Evolutionary conservation across 2,888 invertebrate genomes (phyloP), one percentile per base, ranked within the genome.

Genomic region (Phyto melanocephala): DNA sequence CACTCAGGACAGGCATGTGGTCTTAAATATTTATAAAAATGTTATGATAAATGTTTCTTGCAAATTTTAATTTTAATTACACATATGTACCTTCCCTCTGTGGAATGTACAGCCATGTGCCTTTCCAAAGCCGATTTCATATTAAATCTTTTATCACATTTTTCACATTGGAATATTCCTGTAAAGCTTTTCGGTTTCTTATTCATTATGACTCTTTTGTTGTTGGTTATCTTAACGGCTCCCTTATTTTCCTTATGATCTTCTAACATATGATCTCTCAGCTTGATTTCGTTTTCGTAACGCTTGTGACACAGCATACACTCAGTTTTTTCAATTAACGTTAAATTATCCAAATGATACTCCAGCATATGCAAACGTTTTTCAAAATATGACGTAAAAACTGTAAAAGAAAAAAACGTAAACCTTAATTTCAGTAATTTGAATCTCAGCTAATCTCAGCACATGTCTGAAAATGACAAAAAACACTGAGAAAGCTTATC

Each of bases 61-160:
- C 28, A 28, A 6, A 3, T n/a, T 47, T 54, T 17, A 7, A 15
- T 8, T 37, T 8, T 17, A 17, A 20, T 20, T 10, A 0, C 17
- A 37, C 11, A 47, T 40, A 10, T 35, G 37, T 47, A 82, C 82
- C 82, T 77, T 20, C 84, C 85, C 58, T 88, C 88, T 3, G 85
- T 84, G 7, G 88, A 89, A 28, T 89, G 89, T 3, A 89, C 88
- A 0, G 87, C 90, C 67, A 87, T 84, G 33, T 89, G 89, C 5
- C 89, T 86, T 28, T 88, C 89, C 54, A 89, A 63, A 0, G 89
- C 90, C 2, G 89, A 88, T 70, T 89, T 89, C 89, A 89, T 90
- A 80, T 89, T 89, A 52, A 90, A 89, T 5, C 90, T 83, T 62
- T 89, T 89, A 4, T 86, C 85, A 56, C 89, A 89, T 47, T 85